A percentile compares a stretch with the other conserved stretches of the same genome.
These are phyloP conservation scores for Rhinatrema bivittatum DNA, from an alignment of 2,797 vertebrate genomes.

Conservation along the genomic window DNA sequence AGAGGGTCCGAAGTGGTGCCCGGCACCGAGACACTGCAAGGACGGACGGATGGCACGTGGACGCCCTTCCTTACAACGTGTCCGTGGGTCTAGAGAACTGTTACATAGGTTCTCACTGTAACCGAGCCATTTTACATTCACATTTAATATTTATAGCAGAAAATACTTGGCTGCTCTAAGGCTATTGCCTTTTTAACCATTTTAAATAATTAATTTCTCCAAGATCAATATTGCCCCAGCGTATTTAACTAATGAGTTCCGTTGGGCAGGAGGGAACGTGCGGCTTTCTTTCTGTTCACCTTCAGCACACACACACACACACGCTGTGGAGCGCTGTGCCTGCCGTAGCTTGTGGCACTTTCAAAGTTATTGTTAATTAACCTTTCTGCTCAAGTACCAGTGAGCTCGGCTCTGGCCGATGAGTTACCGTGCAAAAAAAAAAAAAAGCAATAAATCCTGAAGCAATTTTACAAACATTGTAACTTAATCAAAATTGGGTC, in stretches of 20 bases:
- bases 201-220: constrained; percentile 40
- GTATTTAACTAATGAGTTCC: constrained; percentile 42
- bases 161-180: constrained; percentile 29
- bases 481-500: constrained; percentile 45
- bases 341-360: constrained; percentile 25
- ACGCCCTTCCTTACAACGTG: too few relatives aligned
- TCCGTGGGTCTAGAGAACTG: too few relatives aligned
- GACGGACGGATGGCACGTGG: too few relatives aligned
- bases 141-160: too few relatives aligned
- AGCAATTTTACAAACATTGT: constrained; percentile 40
- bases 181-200: constrained; percentile 26
- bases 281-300: constrained; percentile 23
- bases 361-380: constrained; percentile 51
- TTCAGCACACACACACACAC: not conserved
- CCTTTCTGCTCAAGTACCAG: constrained; percentile 42
- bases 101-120: too few relatives aligned
- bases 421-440: constrained; percentile 31
- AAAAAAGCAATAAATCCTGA: constrained; percentile 43
- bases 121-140: too few relatives aligned
- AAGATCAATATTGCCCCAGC: constrained; percentile 39
- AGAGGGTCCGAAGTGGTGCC: too few relatives aligned
- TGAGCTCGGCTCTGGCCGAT: constrained; percentile 37
- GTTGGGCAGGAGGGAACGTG: constrained; percentile 23
- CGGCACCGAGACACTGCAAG: too few relatives aligned
- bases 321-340: constrained; percentile 11